phyloP scores from a whole-genome alignment of 2,113 vertebrate species.

The Antennarius striatus region DNA sequence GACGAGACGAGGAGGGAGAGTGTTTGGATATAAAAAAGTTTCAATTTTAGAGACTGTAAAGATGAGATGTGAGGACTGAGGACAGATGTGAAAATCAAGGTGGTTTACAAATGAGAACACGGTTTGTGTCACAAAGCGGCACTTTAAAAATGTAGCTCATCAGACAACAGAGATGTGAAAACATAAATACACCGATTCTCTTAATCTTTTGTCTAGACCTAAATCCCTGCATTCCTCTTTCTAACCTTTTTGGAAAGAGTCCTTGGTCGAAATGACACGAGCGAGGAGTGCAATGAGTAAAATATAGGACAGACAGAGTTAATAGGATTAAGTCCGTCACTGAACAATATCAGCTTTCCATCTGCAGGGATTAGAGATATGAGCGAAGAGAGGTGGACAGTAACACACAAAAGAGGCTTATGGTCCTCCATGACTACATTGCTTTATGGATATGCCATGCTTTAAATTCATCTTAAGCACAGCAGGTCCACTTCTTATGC shows the following conservation, averaged over 20 bases:
- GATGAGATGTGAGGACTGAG: not conserved
- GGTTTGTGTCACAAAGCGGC: not conserved
- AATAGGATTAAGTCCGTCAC: conserved; percentile 74
- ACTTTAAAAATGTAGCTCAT: conserved; percentile 27
- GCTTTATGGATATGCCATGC: conserved; percentile 11
- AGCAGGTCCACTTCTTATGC: not conserved
- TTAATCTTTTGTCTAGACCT: conserved; percentile 56
- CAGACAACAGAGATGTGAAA: conserved; percentile 20
- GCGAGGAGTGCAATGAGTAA: conserved; percentile 14
- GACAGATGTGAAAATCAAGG: conserved; percentile 30
- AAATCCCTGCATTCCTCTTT: conserved; percentile 37
- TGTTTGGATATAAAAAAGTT: conserved; percentile 22
- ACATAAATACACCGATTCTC: conserved; percentile 30
- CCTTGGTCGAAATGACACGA: conserved; percentile 23
- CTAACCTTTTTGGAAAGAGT: conserved; percentile 17
- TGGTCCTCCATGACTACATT: conserved; percentile 26
- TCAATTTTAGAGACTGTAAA: not conserved
- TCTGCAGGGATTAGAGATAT: conserved; percentile 73
- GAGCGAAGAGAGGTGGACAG: conserved; percentile 56
- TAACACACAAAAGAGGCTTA: conserved; percentile 75
- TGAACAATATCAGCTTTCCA: conserved; percentile 74
- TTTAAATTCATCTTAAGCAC: conserved; percentile 18
- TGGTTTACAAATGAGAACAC: conserved; percentile 5
- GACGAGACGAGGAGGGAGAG: conserved; percentile 23
- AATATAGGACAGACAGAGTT: conserved; percentile 70